Evolutionary conservation across 2,888 invertebrate genomes (phyloP), one percentile per base, ranked within the genome.

Genomic region (Archaeoteleia sp.): DNA sequence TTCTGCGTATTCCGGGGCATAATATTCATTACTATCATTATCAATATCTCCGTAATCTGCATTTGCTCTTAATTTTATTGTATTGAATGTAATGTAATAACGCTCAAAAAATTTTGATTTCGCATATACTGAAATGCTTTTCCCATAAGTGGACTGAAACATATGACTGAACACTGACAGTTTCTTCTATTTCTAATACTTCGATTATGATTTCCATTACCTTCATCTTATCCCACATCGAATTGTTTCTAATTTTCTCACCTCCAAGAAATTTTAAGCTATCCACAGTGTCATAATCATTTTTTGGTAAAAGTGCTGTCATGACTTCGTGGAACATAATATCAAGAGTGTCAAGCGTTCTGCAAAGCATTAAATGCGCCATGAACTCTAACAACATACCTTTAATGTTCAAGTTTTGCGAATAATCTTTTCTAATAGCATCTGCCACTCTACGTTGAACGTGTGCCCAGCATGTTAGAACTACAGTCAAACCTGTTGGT

Each of bases 401-500:
- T 53, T 68, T 72, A 1, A 49, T 13, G 7, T 10, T 4, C 7
- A 54, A 42, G 7, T 45, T 15, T 12, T 69, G 14, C 4, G 58
- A 39, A 40, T 42, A 62, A 7, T 42, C 32, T 1, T 43, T 48
- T 2, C 37, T 23, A 1, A 67, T 45, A 0, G 43, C 58, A 7
- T 17, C 39, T 1, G 68, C 35, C 1, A 72, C 54, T 8, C 48
- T 48, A 13, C 67, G 61, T 62, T 68, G 66, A 1, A 70, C 58
- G 30, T 71, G 62, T 0, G 42, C 67, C 54, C 46, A 72, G 20
- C 73, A 73, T 8, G 51, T 53, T 40, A 70, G 49, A 0, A 72
- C 7, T 1, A 68, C 2, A 0, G 39, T 65, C 1, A 65, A 10
- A 3, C 46, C n/a, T 23, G 53, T 43, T 0, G 51, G 45, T 6